Conservation (phyloP, 2,113 vertebrate species). For the Heteronetta atricapilla region DNA sequence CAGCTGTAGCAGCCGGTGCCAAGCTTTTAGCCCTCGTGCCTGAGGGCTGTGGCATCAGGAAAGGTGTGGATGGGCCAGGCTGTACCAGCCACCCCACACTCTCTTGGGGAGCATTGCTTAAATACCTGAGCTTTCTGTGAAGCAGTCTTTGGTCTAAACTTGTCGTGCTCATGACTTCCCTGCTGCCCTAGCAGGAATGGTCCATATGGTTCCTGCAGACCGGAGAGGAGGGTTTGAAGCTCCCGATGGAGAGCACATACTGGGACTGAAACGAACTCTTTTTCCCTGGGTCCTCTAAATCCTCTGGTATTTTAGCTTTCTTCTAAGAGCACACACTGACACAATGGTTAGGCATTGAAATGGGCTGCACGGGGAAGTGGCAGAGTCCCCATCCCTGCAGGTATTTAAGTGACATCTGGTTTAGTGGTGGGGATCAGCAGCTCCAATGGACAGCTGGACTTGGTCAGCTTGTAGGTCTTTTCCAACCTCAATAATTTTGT, state of each 20-base stretch:
- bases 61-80: not conserved
- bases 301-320: not conserved
- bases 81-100: rapidly evolving
- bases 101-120: rapidly evolving
- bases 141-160: not conserved
- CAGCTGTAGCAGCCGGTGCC: not conserved
- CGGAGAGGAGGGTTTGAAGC: not conserved
- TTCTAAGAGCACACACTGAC: not conserved
- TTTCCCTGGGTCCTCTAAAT: not conserved
- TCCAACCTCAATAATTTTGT: not conserved
- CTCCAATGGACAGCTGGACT: not conserved
- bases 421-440: not conserved
- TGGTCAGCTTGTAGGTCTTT: not conserved
- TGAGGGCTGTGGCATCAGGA: rapidly evolving
- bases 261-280: not conserved
- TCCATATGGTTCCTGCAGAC: not conserved
- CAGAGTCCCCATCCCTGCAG: not conserved
- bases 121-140: rapidly evolving
- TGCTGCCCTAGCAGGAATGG: not conserved
- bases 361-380: not conserved
- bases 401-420: not conserved
- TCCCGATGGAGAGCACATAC: rapidly evolving
- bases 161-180: not conserved
- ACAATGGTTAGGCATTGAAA: not conserved
- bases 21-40: not conserved